Conservation (phyloP, 1,140 invertebrate genomes). For the Cherax destructor region DNA sequence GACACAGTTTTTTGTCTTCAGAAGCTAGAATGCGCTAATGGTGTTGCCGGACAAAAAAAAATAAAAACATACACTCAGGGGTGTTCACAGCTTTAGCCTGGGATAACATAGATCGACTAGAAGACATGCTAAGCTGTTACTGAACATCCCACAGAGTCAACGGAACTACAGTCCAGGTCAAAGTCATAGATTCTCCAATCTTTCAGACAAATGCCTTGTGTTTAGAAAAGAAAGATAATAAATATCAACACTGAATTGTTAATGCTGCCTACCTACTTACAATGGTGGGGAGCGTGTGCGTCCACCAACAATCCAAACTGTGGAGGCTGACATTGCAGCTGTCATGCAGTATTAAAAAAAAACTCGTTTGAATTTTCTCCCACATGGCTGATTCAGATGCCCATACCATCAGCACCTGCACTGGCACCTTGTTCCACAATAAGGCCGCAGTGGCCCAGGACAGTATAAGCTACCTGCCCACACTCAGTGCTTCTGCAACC, state of each 20-base stretch:
- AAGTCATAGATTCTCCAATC: neutral
- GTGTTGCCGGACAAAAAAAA: neutral
- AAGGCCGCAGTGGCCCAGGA: neutral
- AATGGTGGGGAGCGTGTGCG: neutral
- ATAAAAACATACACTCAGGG: neutral
- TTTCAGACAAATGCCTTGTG: neutral
- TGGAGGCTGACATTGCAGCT: slow-evolving; percentile 16
- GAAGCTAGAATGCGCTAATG: neutral
- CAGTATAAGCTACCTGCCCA: slow-evolving; percentile 15
- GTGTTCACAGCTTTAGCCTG: slow-evolving; percentile 13
- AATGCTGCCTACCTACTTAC: slow-evolving; percentile 22
- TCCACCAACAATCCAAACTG: neutral
- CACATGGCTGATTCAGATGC: neutral
- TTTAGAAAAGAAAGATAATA: slow-evolving; percentile 6
- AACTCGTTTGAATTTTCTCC: slow-evolving; percentile 16
- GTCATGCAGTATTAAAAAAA: neutral
- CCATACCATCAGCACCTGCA: slow-evolving; percentile 17
- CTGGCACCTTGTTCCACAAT: slow-evolving; percentile 5
- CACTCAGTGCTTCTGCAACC: neutral
- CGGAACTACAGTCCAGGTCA: neutral
- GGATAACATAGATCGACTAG: slow-evolving; percentile 4
- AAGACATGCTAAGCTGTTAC: neutral
- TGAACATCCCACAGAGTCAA: slow-evolving; percentile 33
- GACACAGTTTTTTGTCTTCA: slow-evolving; percentile 27
- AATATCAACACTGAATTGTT: slow-evolving; percentile 6